A percentile compares a stretch with the other conserved stretches of the same genome.
Conservation (phyloP, 2,888 invertebrate genomes). For the Drosophila kuntzei region DNA sequence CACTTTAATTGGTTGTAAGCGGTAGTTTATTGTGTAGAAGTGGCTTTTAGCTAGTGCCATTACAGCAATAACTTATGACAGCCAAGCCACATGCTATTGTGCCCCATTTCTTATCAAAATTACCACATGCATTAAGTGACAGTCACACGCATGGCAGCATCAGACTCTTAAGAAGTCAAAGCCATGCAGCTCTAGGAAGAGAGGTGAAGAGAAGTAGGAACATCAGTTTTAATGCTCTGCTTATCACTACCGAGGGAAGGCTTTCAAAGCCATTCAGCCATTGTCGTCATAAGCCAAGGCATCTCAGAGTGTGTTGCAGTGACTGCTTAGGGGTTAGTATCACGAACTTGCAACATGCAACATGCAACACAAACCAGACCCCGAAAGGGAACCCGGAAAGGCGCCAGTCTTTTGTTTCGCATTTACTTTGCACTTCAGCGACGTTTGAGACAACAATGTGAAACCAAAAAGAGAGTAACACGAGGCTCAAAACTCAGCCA, state of each 20-base stretch:
- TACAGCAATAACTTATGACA: conserved; percentile 10
- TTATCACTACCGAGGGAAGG: conserved; percentile 67
- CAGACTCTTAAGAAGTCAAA: conserved; percentile 70
- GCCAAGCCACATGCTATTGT: conserved; percentile 5
- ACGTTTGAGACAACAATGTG: conserved; percentile 67
- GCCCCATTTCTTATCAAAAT: conserved; percentile 42
- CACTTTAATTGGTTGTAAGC: not conserved
- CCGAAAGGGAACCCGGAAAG: conserved; percentile 58
- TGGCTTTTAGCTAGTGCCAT: conserved; percentile 36
- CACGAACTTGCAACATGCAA: conserved; percentile 39
- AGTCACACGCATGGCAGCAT: conserved; percentile 18
- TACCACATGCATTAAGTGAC: conserved; percentile 53
- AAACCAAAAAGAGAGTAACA: conserved; percentile 15
- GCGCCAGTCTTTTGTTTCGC: conserved; percentile 68
- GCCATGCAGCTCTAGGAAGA: conserved; percentile 37
- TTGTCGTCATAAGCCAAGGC: conserved; percentile 67
- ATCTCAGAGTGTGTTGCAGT: conserved; percentile 12
- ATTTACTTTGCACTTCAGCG: conserved; percentile 78
- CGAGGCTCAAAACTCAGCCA: conserved; percentile 36
- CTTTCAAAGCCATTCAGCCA: conserved; percentile 51
- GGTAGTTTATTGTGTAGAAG: not conserved
- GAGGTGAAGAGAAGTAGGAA: not conserved
- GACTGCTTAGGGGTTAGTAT: conserved; percentile 46
- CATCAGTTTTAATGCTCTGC: conserved; percentile 49
- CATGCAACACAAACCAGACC: not conserved